phyloP scores from a whole-genome alignment of 2,797 vertebrate species.

The Thunnus albacares region DNA sequence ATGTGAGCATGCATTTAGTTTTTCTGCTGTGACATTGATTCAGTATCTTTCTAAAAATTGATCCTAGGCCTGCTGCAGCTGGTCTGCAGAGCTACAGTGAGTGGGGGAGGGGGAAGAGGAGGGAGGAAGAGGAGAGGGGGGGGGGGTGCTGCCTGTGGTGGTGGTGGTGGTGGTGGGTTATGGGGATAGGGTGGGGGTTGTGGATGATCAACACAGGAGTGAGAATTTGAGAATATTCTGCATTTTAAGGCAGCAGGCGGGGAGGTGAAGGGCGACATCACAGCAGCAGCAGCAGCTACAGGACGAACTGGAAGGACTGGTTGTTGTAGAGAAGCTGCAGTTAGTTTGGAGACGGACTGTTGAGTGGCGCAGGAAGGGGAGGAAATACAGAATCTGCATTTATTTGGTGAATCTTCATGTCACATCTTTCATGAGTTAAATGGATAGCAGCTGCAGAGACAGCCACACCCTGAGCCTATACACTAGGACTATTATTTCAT shows the following conservation, averaged over 20 bases:
- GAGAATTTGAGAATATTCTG: constrained; percentile 72
- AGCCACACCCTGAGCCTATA: constrained; percentile 52
- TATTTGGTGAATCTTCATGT: constrained; percentile 53
- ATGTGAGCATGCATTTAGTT: neutral
- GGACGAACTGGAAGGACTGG: constrained; percentile 44
- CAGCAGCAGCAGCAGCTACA: constrained; percentile 26
- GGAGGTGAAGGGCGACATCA: constrained; percentile 13
- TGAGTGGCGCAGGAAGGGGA: neutral
- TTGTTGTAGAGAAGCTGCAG: constrained; percentile 13
- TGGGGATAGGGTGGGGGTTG: constrained; percentile 56
- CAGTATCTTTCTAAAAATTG: constrained; percentile 69
- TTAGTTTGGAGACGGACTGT: neutral
- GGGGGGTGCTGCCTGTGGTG: constrained; percentile 37
- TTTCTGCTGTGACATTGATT: constrained; percentile 56
- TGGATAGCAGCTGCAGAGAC: constrained; percentile 57
- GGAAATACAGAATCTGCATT: constrained; percentile 39
- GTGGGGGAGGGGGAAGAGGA: constrained; percentile 10
- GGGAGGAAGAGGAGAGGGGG: neutral
- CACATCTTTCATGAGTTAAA: constrained; percentile 46
- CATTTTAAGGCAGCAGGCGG: constrained; percentile 43
- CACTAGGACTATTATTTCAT: constrained; percentile 47
- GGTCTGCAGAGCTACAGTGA: constrained; percentile 62
- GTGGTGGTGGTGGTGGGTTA: constrained; percentile 45
- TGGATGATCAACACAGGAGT: constrained; percentile 63
- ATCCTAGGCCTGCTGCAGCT: constrained; percentile 70